Evolutionary conservation across 2,888 invertebrate genomes (phyloP).

Genomic region (Apamea crenata): DNA sequence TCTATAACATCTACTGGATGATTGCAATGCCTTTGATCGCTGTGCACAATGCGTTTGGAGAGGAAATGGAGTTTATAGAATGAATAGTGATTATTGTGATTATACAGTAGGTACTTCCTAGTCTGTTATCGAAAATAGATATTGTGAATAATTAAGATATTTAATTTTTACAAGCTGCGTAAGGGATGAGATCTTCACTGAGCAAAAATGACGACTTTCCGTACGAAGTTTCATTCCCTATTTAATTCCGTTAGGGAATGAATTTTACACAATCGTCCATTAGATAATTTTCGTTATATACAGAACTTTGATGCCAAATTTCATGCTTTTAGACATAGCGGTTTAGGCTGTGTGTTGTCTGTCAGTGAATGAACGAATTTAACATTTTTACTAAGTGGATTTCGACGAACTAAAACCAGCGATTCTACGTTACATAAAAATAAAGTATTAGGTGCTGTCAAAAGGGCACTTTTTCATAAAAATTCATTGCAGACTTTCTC

Average conservation of each 20-base stretch:
- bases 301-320: neutral
- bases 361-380: neutral
- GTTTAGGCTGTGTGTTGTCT: neutral
- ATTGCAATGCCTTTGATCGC: constrained; percentile 32
- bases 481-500: constrained; percentile 53
- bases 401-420: neutral
- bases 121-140: neutral
- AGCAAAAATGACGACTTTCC: neutral
- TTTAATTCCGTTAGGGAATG: neutral
- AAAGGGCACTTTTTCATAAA: constrained; percentile 43
- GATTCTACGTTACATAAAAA: constrained; percentile 17
- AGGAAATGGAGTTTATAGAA: neutral
- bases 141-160: neutral
- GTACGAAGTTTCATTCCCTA: no score
- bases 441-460: constrained; percentile 22
- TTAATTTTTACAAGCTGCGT: neutral
- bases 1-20: constrained; percentile 8
- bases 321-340: neutral
- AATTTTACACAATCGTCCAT: neutral
- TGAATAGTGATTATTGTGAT: neutral
- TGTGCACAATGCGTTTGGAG: neutral
- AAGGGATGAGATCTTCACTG: neutral
- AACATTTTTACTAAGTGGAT: neutral
- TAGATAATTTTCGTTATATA: neutral
- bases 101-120: neutral